Evolutionary conservation across 2,888 invertebrate genomes (phyloP), one percentile per base, ranked within the genome.

Genomic region (Stenoptilia bipunctidactyla): DNA sequence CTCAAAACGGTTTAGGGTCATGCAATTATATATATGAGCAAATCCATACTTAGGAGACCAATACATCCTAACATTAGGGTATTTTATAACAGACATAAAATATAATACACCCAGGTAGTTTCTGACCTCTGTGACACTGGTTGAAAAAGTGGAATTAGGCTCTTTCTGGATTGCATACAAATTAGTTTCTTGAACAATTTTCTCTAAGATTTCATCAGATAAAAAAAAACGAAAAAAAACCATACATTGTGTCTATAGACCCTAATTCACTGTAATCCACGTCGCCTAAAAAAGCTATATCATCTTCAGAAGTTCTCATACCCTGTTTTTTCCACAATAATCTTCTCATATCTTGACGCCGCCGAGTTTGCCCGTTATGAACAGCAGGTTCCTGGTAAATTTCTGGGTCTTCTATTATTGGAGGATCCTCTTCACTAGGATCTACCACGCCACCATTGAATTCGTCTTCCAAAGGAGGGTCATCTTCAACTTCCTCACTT

Each of bases 151-250:
- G 2, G 34, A 13, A 13, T 9, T 34, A 14, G 34, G 13, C 9
- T 34, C 14, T 34, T 34, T 34, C 9, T 34, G 34, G 14, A 14
- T 5, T 2, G 34, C 13, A 13, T 34, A 34, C 14, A 34, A 9
- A 34, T 34, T 34, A 13, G 34, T 34, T 14, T 34, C 14, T 4
- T 34, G 2, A 34, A 14, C 34, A 34, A 34, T 34, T 34, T 34
- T 34, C 14, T 13, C 4, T 34, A 34, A 34, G 13, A 34, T 14
- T 2, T 34, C 34, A 30, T 30, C 13, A 9, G 34, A 5, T 5
- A 14, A 13, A 34, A 34, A 34, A n/a, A 14, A 13, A 34, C 4
- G 34, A 34, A 13, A 5, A 34, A 34, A 34, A 34, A 30, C 12
- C 30, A 10, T 30, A 30, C n/a, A 8, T 30, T 20, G 20, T 20